Conservation (phyloP, 2,113 vertebrate genomes). For the Platysteira castanea region DNA sequence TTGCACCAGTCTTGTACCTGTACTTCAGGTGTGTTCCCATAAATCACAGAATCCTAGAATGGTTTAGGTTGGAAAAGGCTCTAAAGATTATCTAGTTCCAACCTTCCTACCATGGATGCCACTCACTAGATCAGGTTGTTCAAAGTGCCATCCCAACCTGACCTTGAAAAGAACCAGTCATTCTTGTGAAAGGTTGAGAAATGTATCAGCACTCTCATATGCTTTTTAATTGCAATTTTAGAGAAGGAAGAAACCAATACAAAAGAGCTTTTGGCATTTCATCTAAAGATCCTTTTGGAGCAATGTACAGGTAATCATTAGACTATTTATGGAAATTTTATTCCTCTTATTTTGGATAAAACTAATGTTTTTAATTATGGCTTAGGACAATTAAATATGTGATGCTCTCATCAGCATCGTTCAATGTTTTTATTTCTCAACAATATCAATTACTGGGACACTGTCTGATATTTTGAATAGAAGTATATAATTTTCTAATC, state of each 20-base stretch:
- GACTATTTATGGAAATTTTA: not conserved
- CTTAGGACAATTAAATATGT: not conserved
- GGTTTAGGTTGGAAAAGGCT: not conserved
- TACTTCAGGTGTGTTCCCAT: not conserved
- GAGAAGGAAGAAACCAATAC: constrained; percentile 86
- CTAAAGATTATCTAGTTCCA: not conserved
- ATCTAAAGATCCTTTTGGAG: constrained; percentile 79
- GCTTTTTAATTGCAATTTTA: constrained; percentile 22
- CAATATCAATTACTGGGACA: not conserved
- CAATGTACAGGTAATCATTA: constrained; percentile 84
- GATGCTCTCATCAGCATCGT: not conserved
- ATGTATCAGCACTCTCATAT: not conserved
- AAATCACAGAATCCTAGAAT: not conserved
- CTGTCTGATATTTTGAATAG: not conserved
- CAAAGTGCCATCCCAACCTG: not conserved
- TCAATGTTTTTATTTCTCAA: not conserved
- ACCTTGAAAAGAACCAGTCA: not conserved
- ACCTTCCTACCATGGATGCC: too few relatives aligned
- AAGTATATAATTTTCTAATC: not conserved
- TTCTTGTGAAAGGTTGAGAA: not conserved
- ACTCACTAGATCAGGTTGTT: not conserved
- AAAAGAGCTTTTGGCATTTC: constrained; percentile 77
- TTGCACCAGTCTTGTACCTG: not conserved
- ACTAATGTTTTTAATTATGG: not conserved
- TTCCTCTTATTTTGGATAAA: not conserved